Conservation (phyloP, 2,888 invertebrate species). For the Pilophorus perplexus region DNA sequence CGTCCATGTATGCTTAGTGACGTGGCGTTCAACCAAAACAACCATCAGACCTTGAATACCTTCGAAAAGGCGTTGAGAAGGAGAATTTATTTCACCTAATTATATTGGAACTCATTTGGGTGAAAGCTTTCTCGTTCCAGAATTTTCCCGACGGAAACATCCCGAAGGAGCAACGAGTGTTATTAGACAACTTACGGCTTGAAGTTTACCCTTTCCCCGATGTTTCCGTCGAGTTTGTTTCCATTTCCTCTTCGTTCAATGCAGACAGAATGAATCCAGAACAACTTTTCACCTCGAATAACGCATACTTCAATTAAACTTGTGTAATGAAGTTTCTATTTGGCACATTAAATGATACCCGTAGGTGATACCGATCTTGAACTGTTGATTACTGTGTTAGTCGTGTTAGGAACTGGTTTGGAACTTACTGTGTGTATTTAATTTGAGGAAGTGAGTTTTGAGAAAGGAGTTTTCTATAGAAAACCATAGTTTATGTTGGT, state of each 20-base stretch:
- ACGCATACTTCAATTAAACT: constrained; percentile 26
- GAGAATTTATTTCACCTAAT: constrained; percentile 14
- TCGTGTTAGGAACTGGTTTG: no score
- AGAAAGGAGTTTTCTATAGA: no score
- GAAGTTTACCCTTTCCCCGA: constrained; percentile 22
- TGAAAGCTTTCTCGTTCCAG: constrained; percentile 27
- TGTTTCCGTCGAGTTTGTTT: constrained; percentile 32
- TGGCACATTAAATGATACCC: constrained; percentile 11
- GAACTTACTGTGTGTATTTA: no score
- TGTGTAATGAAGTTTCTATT: constrained; percentile 27
- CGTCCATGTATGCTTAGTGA: no score
- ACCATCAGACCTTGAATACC: no score
- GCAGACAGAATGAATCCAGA: constrained; percentile 7
- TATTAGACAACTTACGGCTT: constrained; percentile 34
- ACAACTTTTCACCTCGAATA: constrained; percentile 11
- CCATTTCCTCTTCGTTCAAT: constrained; percentile 22
- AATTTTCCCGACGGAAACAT: constrained; percentile 17
- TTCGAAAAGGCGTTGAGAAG: no score
- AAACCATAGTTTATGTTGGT: no score
- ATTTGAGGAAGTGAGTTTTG: no score
- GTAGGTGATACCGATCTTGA: no score
- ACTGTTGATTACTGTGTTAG: no score
- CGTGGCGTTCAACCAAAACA: no score
- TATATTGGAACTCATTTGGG: constrained; percentile 28
- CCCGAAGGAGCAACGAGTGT: constrained; percentile 22